Evolutionary conservation across 2,888 invertebrate genomes (phyloP).

Genomic region (Pecten maximus): DNA sequence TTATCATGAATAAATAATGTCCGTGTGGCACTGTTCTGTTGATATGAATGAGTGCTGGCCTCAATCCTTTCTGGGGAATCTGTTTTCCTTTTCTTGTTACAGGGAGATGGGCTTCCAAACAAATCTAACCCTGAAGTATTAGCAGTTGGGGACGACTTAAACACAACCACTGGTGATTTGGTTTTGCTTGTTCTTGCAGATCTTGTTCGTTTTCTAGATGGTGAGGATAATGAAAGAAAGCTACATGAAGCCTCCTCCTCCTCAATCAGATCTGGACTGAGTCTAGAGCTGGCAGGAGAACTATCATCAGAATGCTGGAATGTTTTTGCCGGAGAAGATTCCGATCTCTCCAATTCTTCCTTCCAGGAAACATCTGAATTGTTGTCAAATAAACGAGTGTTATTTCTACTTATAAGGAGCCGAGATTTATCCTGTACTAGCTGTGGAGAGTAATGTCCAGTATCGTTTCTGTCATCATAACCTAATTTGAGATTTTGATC

Average conservation of each 20-base stretch:
- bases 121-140: constrained; percentile 48
- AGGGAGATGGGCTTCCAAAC: constrained; percentile 52
- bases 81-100: background rate
- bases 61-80: background rate
- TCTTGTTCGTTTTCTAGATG: background rate
- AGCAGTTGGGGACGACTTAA: too few relatives aligned
- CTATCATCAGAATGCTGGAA: background rate
- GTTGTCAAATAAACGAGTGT: background rate
- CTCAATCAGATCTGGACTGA: background rate
- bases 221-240: background rate
- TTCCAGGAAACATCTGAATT: background rate
- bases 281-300: background rate
- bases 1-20: background rate
- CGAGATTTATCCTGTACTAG: background rate
- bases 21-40: background rate
- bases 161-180: background rate
- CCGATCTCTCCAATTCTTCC: background rate
- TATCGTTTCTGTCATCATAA: background rate
- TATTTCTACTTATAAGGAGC: background rate
- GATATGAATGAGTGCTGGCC: too few relatives aligned
- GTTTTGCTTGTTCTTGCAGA: background rate
- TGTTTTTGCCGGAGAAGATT: background rate
- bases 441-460: background rate
- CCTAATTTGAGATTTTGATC: background rate
- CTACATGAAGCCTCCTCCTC: background rate